phyloP scores from a whole-genome alignment of 1,140 invertebrate genomes.

The Drosophila kanapiae region DNA sequence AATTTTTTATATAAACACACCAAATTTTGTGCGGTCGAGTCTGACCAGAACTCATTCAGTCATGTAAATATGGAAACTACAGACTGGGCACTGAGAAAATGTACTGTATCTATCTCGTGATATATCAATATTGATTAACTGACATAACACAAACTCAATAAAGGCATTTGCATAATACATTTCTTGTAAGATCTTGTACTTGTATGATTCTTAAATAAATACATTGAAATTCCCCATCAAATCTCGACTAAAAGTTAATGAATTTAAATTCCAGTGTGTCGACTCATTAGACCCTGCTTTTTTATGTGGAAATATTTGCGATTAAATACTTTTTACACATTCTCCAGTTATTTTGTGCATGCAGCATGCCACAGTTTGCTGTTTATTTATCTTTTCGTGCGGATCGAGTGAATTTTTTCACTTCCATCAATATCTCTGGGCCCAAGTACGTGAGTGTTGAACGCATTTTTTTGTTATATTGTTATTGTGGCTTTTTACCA shows the following conservation, averaged over 20 bases:
- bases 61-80: slow-evolving; percentile 29
- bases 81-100: slow-evolving; percentile 7
- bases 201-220: no score
- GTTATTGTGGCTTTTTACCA: slow-evolving; percentile 43
- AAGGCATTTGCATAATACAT: no score
- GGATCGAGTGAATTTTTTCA: slow-evolving; percentile 45
- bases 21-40: slow-evolving; percentile 22
- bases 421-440: slow-evolving; percentile 23
- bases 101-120: background rate
- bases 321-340: slow-evolving; percentile 37
- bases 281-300: slow-evolving; percentile 24
- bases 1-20: slow-evolving; percentile 67
- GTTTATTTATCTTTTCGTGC: slow-evolving; percentile 45
- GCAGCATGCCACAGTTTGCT: slow-evolving; percentile 21
- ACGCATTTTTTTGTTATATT: slow-evolving; percentile 24
- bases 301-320: slow-evolving; percentile 23
- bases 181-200: no score
- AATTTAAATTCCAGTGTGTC: slow-evolving; percentile 1
- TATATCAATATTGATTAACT: background rate
- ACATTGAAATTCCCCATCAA: no score
- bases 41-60: slow-evolving; percentile 14
- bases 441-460: slow-evolving; percentile 42
- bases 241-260: background rate
- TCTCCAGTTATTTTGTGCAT: slow-evolving; percentile 29
- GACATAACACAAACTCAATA: no score